Evolutionary conservation across 2,888 invertebrate genomes (phyloP), one percentile per base, ranked within the genome.

Genomic region (Seira musarum): DNA sequence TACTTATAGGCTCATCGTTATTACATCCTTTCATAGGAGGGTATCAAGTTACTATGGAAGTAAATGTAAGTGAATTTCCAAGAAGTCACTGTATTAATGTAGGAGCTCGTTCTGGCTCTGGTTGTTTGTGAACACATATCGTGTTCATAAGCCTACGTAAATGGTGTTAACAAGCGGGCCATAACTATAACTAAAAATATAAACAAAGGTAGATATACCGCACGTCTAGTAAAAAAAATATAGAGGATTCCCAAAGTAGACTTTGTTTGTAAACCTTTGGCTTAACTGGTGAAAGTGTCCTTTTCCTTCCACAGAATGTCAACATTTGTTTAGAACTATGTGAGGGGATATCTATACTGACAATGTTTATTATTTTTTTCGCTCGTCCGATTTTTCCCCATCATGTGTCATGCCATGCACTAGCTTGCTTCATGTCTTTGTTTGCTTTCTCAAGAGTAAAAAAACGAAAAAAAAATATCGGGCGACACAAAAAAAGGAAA

Each of bases 321-420:
- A 40, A 40, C 40, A 40, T 40, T 40, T 40, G 40, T 40, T 40
- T 40, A 40, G 40, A 40, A 40, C 40, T 40, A 17, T 17, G 1
- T 15, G 30, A 22, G 25, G 40, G 19, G 15, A 60, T 70, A 57
- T 70, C 57, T 22, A 22, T 68, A 49, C 22, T 49, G 49, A 49
- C 6, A 15, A 19, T 35, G 60, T 21, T 53, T 22, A 22, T 70
- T 53, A 57, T 70, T 30, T 57, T 70, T 70, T 57, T 70, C 60
- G 57, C 60, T 35, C 19, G 70, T 35, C 70, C 60, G 35, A 70
- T 40, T 70, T 60, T 69, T 70, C 35, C 60, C 30, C 35, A 57
- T 35, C 70, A 70, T 70, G 35, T 60, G 21, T 25, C 57, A 25
- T 46, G 46, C 10, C 25, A 53, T 6, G 68, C n/a, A n/a, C n/a